These are phyloP conservation scores for Aselliscus stoliczkanus DNA, from an alignment of 2,797 vertebrate species.

Conservation along the genomic window DNA sequence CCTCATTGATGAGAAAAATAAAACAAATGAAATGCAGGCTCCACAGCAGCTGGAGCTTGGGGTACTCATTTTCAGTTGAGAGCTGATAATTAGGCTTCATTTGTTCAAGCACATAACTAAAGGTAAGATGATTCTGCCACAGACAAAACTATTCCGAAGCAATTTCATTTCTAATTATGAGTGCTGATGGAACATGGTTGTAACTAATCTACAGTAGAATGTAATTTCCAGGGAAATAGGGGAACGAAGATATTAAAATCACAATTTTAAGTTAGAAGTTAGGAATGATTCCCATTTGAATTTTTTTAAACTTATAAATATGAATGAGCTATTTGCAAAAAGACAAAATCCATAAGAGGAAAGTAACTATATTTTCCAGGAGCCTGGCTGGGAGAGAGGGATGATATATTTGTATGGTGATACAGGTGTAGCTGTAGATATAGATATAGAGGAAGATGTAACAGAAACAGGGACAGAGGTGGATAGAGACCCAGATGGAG, in stretches of 20 bases:
- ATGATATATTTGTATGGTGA: background rate
- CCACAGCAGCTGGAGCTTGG: conserved; percentile 43
- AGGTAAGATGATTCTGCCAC: conserved; percentile 60
- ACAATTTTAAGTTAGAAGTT: conserved; percentile 19
- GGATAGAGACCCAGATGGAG: background rate
- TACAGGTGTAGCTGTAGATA: background rate
- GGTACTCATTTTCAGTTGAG: conserved; percentile 67
- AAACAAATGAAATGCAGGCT: conserved; percentile 57
- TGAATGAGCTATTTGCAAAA: background rate
- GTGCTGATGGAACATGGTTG: conserved; percentile 41
- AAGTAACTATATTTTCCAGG: background rate
- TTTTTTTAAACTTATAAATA: background rate
- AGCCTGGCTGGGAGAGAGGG: background rate
- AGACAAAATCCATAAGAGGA: background rate
- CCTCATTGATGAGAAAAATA: conserved; percentile 62
- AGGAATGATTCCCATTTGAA: background rate
- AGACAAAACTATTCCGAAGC: conserved; percentile 59
- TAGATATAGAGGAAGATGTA: background rate
- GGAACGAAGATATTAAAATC: conserved; percentile 44
- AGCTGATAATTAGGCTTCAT: conserved; percentile 71
- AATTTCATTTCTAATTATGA: conserved; percentile 77
- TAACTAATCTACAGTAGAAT: conserved; percentile 53
- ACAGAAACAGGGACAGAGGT: background rate
- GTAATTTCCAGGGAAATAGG: conserved; percentile 42
- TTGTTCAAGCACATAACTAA: conserved; percentile 60